A percentile compares a stretch with the other conserved stretches of the same genome.
Evolutionary conservation across 2,113 vertebrate species (phyloP).

Genomic region (Onychostruthus taczanowskii): DNA sequence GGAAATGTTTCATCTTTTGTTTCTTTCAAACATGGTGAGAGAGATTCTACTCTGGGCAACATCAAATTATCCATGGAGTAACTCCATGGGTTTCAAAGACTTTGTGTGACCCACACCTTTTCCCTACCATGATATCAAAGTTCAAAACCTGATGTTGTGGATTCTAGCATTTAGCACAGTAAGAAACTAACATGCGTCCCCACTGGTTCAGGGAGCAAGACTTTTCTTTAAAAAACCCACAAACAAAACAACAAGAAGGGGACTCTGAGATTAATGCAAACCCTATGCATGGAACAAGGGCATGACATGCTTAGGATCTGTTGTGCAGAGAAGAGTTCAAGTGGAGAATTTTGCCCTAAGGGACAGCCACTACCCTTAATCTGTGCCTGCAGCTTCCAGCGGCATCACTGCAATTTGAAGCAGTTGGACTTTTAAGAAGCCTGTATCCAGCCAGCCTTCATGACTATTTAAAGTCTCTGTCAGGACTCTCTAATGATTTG

Average conservation of each 20-base stretch:
- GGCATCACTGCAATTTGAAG: background rate
- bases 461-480: background rate
- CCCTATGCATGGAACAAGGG: background rate
- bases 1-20: background rate
- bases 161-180: background rate
- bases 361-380: background rate
- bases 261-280: background rate
- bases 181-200: background rate
- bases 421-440: background rate
- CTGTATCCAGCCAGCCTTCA: background rate
- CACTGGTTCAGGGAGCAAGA: background rate
- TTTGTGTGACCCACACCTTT: background rate
- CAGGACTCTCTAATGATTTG: background rate
- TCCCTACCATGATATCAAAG: background rate
- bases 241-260: background rate
- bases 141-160: background rate
- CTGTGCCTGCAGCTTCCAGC: background rate
- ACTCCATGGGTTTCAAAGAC: background rate
- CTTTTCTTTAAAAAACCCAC: background rate
- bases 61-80: background rate
- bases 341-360: background rate
- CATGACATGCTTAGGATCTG: background rate
- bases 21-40: background rate
- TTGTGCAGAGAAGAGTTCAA: background rate
- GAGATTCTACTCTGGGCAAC: background rate